Evolutionary conservation across 1,140 invertebrate species (phyloP).

Genomic region (Hylyphantes graminicola): DNA sequence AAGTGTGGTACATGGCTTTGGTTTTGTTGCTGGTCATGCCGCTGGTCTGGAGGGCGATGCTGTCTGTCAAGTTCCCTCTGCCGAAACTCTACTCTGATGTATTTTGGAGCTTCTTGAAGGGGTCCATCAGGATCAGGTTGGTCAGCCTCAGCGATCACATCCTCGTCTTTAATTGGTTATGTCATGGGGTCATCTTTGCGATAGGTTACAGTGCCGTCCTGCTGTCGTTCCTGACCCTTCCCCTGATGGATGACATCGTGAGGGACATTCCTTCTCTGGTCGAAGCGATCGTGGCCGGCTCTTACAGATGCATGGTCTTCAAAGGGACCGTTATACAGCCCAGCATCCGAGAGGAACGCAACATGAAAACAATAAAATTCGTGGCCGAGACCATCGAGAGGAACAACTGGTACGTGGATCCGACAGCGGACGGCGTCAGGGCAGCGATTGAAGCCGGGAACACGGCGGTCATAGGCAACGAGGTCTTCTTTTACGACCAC

Average conservation of each 20-base stretch:
- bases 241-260: not conserved
- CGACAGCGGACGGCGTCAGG: not conserved
- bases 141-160: not conserved
- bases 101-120: not conserved
- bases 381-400: not conserved
- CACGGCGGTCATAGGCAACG: not conserved
- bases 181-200: not conserved
- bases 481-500: not conserved
- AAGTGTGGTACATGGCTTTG: not conserved
- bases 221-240: conserved; percentile 13
- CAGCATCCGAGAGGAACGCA: not conserved
- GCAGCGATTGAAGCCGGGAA: too few relatives aligned
- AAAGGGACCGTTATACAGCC: conserved; percentile 1
- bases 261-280: not conserved
- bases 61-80: not conserved
- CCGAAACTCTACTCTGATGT: not conserved
- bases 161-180: not conserved
- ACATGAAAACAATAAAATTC: not conserved
- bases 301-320: not conserved
- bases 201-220: conserved; percentile 1
- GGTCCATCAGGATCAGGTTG: not conserved
- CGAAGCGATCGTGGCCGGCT: not conserved
- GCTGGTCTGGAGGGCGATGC: not conserved
- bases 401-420: not conserved
- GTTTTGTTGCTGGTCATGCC: not conserved